phyloP scores from a whole-genome alignment of 2,797 vertebrate species.

The Sebastes cheni region DNA sequence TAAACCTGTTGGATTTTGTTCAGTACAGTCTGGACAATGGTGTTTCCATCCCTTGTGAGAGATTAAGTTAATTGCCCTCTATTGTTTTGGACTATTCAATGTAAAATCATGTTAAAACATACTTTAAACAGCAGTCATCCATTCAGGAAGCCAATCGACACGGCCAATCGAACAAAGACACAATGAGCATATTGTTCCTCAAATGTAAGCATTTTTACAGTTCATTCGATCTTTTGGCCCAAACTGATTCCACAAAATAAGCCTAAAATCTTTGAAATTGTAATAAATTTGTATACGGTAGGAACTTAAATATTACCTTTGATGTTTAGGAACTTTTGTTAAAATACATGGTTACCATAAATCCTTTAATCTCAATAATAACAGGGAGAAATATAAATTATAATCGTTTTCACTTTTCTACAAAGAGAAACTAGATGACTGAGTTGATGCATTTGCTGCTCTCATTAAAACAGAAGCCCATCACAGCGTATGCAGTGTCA shows the following conservation, averaged over 20 bases:
- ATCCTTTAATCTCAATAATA: neutral
- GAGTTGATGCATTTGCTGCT: neutral
- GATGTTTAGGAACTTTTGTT: neutral
- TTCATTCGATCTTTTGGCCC: neutral
- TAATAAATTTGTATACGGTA: neutral
- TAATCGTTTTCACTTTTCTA: neutral
- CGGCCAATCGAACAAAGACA: neutral
- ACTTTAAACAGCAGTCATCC: neutral
- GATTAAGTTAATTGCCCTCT: slow-evolving; percentile 10
- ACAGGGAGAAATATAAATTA: neutral
- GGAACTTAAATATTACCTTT: neutral
- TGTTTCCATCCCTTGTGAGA: neutral
- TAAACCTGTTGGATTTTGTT: slow-evolving; percentile 19
- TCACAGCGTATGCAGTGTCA: slow-evolving; percentile 31
- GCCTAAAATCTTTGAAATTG: neutral
- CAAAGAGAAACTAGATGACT: neutral
- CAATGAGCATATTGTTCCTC: neutral
- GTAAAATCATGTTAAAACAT: slow-evolving; percentile 5
- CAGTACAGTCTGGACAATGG: slow-evolving; percentile 8
- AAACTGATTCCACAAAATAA: neutral
- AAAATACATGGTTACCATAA: neutral
- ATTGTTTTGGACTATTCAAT: neutral
- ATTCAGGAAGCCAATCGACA: neutral
- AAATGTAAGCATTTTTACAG: neutral
- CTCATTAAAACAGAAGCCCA: slow-evolving; percentile 21